phyloP scores from a whole-genome alignment of 2,113 vertebrate species.

The Mirza zaza region DNA sequence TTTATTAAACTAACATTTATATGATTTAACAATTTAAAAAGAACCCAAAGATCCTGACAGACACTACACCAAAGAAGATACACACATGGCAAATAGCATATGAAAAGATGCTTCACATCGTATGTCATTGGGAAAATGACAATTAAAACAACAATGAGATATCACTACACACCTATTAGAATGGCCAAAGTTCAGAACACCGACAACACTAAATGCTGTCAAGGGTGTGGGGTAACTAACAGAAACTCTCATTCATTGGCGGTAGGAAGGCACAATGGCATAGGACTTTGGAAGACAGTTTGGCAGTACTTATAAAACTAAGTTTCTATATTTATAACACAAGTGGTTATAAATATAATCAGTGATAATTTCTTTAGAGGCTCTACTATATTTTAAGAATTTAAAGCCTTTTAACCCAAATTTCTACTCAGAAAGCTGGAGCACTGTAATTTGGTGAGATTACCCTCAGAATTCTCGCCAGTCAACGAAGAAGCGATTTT shows the following conservation, averaged over 20 bases:
- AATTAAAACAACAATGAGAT: background rate
- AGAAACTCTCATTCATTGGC: background rate
- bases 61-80: background rate
- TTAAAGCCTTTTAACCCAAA: slow-evolving; percentile 15
- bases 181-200: background rate
- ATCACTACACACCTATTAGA: background rate
- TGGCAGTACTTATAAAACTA: background rate
- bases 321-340: background rate
- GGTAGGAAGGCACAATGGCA: background rate
- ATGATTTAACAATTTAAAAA: background rate
- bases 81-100: background rate
- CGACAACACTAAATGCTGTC: too few species aligned
- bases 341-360: background rate
- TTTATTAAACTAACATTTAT: too few species aligned
- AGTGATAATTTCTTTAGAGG: background rate
- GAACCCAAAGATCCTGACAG: background rate
- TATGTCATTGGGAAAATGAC: background rate
- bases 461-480: background rate
- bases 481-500: background rate
- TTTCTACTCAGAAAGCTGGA: background rate
- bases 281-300: background rate
- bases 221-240: background rate
- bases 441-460: background rate
- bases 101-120: background rate
- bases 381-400: background rate